Conservation (phyloP, 2,888 invertebrate species). For the Aethes cnicana region DNA sequence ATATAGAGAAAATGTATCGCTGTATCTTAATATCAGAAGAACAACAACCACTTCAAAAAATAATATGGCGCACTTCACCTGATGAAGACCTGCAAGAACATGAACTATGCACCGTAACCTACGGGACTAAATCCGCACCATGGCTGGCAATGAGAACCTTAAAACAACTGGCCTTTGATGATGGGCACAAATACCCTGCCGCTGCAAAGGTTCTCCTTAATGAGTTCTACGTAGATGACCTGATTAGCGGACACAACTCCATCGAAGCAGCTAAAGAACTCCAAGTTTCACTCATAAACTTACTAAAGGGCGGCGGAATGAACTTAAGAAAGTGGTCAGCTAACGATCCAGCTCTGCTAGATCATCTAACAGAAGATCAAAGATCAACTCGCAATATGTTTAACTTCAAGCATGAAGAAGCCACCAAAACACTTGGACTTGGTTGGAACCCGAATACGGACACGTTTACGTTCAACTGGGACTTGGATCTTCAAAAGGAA, state of each 20-base stretch:
- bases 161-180: conserved; percentile 29
- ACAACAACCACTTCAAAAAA: conserved; percentile 35
- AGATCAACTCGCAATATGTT: background rate
- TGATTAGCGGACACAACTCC: background rate
- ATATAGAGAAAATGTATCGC: conserved; percentile 37
- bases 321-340: background rate
- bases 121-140: conserved; percentile 31
- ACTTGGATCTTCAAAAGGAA: background rate
- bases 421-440: conserved; percentile 3
- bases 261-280: background rate
- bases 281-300: background rate
- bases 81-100: conserved; percentile 8
- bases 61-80: conserved; percentile 33
- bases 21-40: conserved; percentile 28
- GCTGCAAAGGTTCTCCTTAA: background rate
- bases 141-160: conserved; percentile 22
- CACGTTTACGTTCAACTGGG: conserved; percentile 30
- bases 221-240: conserved; percentile 1
- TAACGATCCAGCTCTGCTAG: background rate
- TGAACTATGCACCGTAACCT: conserved; percentile 25
- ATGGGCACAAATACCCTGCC: conserved; percentile 7
- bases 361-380: background rate
- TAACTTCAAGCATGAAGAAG: background rate
- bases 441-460: conserved; percentile 5
- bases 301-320: background rate